phyloP scores from a whole-genome alignment of 2,797 vertebrate species.

The Borostomias antarcticus region DNA sequence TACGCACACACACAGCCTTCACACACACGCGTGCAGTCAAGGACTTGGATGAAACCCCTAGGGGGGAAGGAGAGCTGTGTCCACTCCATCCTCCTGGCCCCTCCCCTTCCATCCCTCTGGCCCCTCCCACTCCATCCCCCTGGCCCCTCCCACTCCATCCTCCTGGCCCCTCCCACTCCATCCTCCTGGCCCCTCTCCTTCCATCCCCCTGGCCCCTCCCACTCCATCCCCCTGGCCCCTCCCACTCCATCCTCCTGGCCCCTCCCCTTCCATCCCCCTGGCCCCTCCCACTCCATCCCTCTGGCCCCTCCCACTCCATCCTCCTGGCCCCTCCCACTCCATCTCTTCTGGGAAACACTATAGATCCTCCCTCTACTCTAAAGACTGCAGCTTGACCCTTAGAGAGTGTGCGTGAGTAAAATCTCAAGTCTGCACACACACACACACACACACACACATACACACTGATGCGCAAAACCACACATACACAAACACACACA shows the following conservation, averaged over 20 bases:
- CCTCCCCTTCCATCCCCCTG: too few relatives aligned
- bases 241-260: too few relatives aligned
- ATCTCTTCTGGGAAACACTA: slow-evolving; percentile 21
- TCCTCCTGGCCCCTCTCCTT: too few relatives aligned
- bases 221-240: too few relatives aligned
- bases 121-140: too few relatives aligned
- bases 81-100: background rate
- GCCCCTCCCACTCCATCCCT: background rate
- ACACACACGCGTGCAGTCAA: background rate
- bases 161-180: too few relatives aligned
- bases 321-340: background rate
- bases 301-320: too few relatives aligned
- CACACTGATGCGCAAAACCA: too few relatives aligned
- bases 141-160: too few relatives aligned
- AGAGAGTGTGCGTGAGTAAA: slow-evolving; percentile 8
- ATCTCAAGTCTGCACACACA: background rate
- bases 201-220: too few relatives aligned
- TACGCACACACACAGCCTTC: background rate
- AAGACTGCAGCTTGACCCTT: slow-evolving; percentile 9
- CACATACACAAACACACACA: too few relatives aligned
- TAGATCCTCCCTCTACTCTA: slow-evolving; percentile 13
- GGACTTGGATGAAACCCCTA: background rate
- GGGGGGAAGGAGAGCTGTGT: background rate
- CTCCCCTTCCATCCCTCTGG: too few relatives aligned
- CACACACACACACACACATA: background rate